phyloP scores from a whole-genome alignment of 2,888 invertebrate genomes.

The Drosophila recens region DNA sequence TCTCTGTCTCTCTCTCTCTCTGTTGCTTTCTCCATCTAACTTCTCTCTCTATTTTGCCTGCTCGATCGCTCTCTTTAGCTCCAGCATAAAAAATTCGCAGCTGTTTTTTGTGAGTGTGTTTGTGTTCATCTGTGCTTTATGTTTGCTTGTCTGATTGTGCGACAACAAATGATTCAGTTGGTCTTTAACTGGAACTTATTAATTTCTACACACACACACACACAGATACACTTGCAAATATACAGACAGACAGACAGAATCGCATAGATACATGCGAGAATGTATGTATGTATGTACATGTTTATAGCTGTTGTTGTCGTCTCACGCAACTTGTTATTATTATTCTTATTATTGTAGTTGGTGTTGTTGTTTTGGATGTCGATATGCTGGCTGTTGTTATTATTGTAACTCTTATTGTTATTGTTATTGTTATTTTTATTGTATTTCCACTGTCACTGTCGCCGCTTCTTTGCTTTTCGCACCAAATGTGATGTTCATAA shows the following conservation, averaged over 20 bases:
- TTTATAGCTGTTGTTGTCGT: constrained; percentile 30
- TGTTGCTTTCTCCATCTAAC: neutral
- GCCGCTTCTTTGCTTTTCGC: constrained; percentile 38
- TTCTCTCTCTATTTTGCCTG: neutral
- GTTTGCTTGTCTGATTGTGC: constrained; percentile 64
- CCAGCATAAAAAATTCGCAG: constrained; percentile 9
- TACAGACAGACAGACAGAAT: neutral
- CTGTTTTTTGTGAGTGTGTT: constrained; percentile 19
- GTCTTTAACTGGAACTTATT: constrained; percentile 70
- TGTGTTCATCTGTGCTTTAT: constrained; percentile 43
- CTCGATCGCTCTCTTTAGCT: neutral
- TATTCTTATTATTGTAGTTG: constrained; percentile 8
- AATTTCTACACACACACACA: constrained; percentile 58
- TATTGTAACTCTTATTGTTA: constrained; percentile 17
- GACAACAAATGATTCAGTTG: constrained; percentile 70
- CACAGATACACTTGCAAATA: neutral
- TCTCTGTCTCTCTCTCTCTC: no score
- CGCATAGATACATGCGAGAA: no score
- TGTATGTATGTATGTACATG: neutral
- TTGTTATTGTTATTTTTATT: constrained; percentile 32
- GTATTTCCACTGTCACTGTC: constrained; percentile 56
- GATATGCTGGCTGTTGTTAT: constrained; percentile 17
- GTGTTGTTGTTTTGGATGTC: constrained; percentile 31
- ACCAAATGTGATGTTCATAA: constrained; percentile 54
- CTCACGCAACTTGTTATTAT: constrained; percentile 56